Base-by-base conservation (phyloP, 2,113 vertebrate genomes). In the Colinus virginianus region DNA sequence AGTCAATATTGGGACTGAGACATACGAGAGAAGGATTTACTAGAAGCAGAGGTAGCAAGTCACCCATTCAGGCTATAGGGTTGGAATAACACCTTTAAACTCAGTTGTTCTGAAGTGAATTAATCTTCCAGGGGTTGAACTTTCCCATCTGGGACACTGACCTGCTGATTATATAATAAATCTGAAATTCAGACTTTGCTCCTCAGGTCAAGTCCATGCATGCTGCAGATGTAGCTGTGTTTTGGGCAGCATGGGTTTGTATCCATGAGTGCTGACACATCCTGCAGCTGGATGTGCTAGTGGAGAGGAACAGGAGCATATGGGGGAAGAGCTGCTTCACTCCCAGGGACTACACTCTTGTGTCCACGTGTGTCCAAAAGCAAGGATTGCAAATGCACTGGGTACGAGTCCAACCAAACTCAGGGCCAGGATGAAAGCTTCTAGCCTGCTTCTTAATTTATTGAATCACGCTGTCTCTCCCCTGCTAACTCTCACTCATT, bases 391-490 rank as follows among this genome's bases (percentile, higher is more conserved):
- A 68, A 74, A 59, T 20, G 26, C 2, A 0, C 2, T 4, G 46
- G 23, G 82, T 90, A 53, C 72, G 68, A 19, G 22, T 77, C 38
- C 28, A 67, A 0, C 78, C 55, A 91, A 64, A 91, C 78, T 85
- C 64, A 80, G 71, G 80, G 78, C 56, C 87, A 90, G 91, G 79
- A 90, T 85, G 85, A 78, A 83, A 89, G 64, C 87, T 94, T 76
- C 88, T 84, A 42, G 93, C 93, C 94, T 83, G 17, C 51, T 89
- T 51, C 82, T 91, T 93, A 95, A 94, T 94, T 56, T 78, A 59
- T 88, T 96, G 90, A 95, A 93, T 94, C 87, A 96, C 59, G 58
- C 6, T 18, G 51, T 45, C 40, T 82, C 66, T 90, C 49, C 87
- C 38, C 38, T 75, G 70, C 78, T 86, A 62, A 45, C 72, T 79